Evolutionary conservation across 2,113 vertebrate species (phyloP), one percentile per base, ranked within the genome.

Genomic region (Octodon degus): DNA sequence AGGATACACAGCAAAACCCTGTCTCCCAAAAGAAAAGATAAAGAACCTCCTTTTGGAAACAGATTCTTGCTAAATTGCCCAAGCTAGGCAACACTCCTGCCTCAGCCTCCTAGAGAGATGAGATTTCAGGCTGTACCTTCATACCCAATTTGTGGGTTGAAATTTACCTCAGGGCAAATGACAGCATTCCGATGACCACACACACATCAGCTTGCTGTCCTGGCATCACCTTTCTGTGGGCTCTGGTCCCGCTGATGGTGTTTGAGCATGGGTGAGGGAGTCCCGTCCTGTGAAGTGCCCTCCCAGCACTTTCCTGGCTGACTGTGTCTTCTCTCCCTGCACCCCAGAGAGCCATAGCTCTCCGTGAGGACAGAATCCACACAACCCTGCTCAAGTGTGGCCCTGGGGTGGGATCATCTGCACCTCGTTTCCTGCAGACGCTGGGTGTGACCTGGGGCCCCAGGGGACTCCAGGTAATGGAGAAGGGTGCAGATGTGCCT

Each of bases 291-390:
- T 13, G 37, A 76, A 76, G 37, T 11, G 37, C 72, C 72, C 67
- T n/a, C 47, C 25, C 2, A 5, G 40, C 25, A 4, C 1, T 6
- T 81, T 58, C 6, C 37, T 17, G 34, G 79, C 43, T 1, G 0
- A 9, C 1, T 20, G 12, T 34, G 25, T n/a, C 62, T 65, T 81
- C 65, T 65, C 50, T 72, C 37, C 20, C 24, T 19, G 32, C 6
- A 6, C 50, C 63, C 63, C 8, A 1, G 2, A 24, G 88, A n/a
- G 30, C 24, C 88, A 11, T 10, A 84, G 58, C 27, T 55, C 55
- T 62, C 5, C 3, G 11, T 1, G 70, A 76, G 63, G 2, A 1
- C 20, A 53, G 67, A 72, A 12, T 47, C 50, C 22, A 2, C 24
- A 40, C 4, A 19, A 17, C 32, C 27, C 7, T 43, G n/a, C 27